Evolutionary conservation across 2,113 vertebrate genomes (phyloP).

Genomic region (Alaudala cheleensis): DNA sequence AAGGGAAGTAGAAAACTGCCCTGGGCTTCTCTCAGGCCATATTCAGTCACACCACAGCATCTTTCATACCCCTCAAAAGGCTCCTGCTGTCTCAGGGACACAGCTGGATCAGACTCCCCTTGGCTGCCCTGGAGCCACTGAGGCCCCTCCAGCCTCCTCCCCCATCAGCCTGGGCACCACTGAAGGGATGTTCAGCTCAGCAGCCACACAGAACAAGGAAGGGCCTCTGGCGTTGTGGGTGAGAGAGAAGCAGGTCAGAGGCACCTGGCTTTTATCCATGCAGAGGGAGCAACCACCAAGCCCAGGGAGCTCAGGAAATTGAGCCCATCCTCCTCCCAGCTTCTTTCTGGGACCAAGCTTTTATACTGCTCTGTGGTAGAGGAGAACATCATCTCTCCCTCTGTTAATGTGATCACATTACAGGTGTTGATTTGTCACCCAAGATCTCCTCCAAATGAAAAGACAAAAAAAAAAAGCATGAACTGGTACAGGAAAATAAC

Average conservation of each 20-base stretch:
- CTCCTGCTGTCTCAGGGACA: not conserved
- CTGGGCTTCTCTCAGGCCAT: not conserved
- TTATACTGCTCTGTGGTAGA: not conserved
- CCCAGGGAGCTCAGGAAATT: not conserved
- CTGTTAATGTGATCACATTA: too few species aligned
- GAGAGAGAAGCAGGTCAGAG: not conserved
- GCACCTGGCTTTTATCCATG: not conserved
- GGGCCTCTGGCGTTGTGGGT: not conserved
- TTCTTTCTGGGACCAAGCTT: not conserved
- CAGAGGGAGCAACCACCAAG: not conserved
- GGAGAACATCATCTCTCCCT: not conserved
- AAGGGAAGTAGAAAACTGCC: not conserved
- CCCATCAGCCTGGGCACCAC: not conserved
- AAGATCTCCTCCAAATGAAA: not conserved
- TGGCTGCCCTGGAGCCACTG: not conserved
- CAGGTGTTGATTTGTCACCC: not conserved
- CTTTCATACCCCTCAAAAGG: fast-evolving
- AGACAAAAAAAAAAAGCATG: not conserved
- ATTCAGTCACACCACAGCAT: fast-evolving
- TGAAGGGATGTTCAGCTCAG: not conserved
- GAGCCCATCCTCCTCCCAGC: not conserved
- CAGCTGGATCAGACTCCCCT: not conserved
- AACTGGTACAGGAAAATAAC: not conserved
- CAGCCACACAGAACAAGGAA: fast-evolving
- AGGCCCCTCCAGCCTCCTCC: not conserved